Conservation (phyloP, 2,113 vertebrate genomes). For the Gallinago paraguaiae region DNA sequence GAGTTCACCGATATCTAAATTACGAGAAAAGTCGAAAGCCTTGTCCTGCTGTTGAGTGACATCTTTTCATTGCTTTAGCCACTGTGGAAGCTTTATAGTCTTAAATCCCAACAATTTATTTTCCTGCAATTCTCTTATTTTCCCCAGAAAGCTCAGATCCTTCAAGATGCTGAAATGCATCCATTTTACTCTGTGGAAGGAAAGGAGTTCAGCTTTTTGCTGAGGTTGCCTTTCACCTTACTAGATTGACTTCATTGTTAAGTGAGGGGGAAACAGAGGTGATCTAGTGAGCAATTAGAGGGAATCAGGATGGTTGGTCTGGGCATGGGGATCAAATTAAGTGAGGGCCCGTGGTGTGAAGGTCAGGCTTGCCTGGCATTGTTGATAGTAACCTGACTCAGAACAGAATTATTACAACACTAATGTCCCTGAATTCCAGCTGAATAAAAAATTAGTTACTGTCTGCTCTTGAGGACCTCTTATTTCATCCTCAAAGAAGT, state of each 20-base stretch:
- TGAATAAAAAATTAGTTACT: background rate
- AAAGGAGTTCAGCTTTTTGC: background rate
- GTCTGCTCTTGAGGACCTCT: background rate
- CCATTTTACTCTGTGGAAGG: background rate
- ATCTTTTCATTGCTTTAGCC: slow-evolving; percentile 47
- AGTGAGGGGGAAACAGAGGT: background rate
- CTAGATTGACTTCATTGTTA: background rate
- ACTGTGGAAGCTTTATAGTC: background rate
- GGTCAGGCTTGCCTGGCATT: background rate
- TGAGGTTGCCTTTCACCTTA: background rate
- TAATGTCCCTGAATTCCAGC: background rate
- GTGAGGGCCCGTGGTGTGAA: background rate
- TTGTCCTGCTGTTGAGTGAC: slow-evolving; percentile 23
- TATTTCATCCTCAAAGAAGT: background rate
- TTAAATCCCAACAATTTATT: slow-evolving; percentile 34
- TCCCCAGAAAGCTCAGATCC: background rate
- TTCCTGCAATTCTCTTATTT: slow-evolving; percentile 19
- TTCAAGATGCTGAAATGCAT: background rate
- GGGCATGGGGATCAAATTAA: background rate
- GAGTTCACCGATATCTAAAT: slow-evolving; percentile 49
- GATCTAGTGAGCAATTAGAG: background rate
- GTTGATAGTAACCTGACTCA: background rate
- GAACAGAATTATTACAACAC: background rate
- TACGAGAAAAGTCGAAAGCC: slow-evolving; percentile 35
- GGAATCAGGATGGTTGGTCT: too few relatives aligned